Evolutionary conservation across 2,113 vertebrate genomes (phyloP), one percentile per base, ranked within the genome.

Genomic region (Morone saxatilis): DNA sequence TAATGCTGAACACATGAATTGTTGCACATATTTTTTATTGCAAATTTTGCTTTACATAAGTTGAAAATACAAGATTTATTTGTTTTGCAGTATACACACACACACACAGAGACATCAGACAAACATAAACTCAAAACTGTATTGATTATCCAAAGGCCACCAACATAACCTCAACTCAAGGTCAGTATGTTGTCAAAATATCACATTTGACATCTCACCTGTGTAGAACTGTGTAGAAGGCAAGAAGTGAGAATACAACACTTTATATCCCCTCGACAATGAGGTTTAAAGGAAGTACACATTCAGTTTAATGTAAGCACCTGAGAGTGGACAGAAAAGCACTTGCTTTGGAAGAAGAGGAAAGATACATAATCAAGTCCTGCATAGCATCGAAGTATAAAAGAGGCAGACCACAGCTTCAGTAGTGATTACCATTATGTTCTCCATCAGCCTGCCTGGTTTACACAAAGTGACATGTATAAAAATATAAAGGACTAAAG

Each of bases 81-180:
- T 85, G 48, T 81, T 59, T 31, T 80, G 20, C 59, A 85, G 19
- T 38, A 45, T 84, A 74, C 57, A 86, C 51, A 76, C 85, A 86
- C 71, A 86, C 17, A 62, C 66, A 80, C 31, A 57, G 13, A 62
- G 70, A 74, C 48, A 43, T 9, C 22, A 76, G 71, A 51, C 10
- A 3, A 63, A 63, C 47, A 48, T 59, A 1, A 6, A 68, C 40
- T 60, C 61, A 67, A 56, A 85, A 56, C 40, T 60, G 22, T 20
- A 59, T 13, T 36, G 48, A 70, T 6, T 19, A 22, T 22, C 17
- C 14, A 50, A 63, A 51, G 66, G 25, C 16, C 53, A 61, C 63
- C 14, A 20, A 14, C 25, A 41, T 17, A 4, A 62, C 41, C 36
- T 53, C 22, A 36, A 17, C 65, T 43, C 53, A 68, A 43, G 19